Conservation (phyloP, 2,888 invertebrate species). For the Volucella zonaria region DNA sequence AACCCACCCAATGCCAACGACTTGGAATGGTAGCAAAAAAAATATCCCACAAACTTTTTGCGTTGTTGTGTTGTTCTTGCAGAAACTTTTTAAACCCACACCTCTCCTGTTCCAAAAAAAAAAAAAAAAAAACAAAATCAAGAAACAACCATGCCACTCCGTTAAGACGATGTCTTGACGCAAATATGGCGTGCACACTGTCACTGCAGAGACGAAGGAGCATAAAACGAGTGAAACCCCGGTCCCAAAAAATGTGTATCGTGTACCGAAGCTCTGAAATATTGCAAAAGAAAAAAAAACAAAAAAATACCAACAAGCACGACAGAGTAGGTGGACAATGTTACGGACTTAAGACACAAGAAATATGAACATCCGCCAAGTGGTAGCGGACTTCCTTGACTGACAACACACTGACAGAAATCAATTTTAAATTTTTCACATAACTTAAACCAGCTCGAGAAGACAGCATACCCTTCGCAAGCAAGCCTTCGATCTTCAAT, state of each 20-base stretch:
- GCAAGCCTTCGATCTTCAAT: no score
- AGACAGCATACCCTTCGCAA: no score
- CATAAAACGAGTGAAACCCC: no score
- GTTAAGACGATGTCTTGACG: constrained; percentile 4
- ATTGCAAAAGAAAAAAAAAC: constrained; percentile 3
- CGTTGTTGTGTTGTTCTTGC: constrained; percentile 11
- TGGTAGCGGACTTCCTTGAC: constrained; percentile 20
- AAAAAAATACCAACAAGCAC: neutral
- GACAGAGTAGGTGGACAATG: no score
- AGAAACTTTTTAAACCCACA: constrained; percentile 22
- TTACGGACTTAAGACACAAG: neutral
- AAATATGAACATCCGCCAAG: neutral
- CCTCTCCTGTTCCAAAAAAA: neutral
- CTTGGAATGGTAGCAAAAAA: constrained; percentile 4
- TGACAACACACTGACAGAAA: constrained; percentile 54
- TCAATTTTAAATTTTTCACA: constrained; percentile 46
- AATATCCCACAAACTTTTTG: constrained; percentile 21
- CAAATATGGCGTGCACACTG: constrained; percentile 34
- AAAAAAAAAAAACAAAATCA: neutral
- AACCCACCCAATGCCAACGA: neutral
- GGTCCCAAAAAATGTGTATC: constrained; percentile 4
- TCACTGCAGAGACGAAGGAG: constrained; percentile 3
- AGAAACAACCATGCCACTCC: neutral
- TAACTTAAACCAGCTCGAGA: no score
- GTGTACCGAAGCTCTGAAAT: constrained; percentile 30